A percentile compares a stretch with the other conserved stretches of the same genome.
These are phyloP conservation scores for Podarcis raffonei DNA, from an alignment of 2,113 vertebrate genomes.

Conservation along the genomic window DNA sequence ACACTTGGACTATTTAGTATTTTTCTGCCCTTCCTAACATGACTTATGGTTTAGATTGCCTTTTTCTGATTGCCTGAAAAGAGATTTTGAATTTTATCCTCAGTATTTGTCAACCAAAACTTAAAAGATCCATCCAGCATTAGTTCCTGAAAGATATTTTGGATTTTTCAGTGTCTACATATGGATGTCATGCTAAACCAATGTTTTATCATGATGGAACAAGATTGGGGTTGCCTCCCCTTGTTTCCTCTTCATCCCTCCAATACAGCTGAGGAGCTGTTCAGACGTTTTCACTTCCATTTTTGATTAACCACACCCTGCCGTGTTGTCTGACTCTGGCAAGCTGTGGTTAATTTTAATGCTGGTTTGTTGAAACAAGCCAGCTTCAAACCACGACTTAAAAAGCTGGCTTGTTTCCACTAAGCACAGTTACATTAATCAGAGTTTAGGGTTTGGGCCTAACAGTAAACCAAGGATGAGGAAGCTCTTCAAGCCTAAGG, in stretches of 20 bases:
- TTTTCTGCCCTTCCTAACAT: neutral
- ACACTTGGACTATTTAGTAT: slow-evolving; percentile 2
- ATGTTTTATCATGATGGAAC: no score
- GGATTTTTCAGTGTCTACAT: neutral
- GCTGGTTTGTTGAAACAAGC: no score
- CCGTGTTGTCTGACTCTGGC: neutral
- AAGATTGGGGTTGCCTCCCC: no score
- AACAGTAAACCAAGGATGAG: no score
- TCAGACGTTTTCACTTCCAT: no score
- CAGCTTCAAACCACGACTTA: neutral
- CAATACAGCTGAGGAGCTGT: no score
- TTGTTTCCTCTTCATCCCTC: no score
- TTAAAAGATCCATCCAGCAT: neutral
- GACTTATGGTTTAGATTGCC: neutral
- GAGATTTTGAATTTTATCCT: slow-evolving; percentile 32
- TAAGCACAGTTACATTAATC: no score
- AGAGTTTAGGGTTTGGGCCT: no score
- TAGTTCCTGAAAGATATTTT: neutral
- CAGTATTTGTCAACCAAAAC: slow-evolving; percentile 30
- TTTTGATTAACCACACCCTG: neutral
- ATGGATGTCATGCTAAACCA: neutral
- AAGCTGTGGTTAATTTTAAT: neutral
- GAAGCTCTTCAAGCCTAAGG: no score
- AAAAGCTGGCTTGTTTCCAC: no score
- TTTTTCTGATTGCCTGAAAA: neutral